Evolutionary conservation across 2,113 vertebrate species (phyloP), one percentile per base, ranked within the genome.

Genomic region (Thryonomys swinderianus): DNA sequence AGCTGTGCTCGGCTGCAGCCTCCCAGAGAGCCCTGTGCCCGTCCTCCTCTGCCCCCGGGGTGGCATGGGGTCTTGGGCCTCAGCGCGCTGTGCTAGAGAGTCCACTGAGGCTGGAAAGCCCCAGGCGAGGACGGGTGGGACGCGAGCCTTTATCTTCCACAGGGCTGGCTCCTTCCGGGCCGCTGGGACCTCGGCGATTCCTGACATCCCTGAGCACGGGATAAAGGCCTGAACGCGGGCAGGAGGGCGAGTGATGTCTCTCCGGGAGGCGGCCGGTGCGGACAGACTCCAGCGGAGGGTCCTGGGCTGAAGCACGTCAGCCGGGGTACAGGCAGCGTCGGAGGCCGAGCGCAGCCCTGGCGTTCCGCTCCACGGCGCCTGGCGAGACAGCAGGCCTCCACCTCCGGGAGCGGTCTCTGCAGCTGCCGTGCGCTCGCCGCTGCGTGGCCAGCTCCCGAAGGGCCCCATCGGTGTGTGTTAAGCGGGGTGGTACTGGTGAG

Each of bases 401-500:
- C 12, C 13, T 7, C 76, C 4, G 2, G 53, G 78, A 42, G 51
- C 10, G 32, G 51, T 14, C 16, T 67, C 32, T 11, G 66, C 17
- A 8, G 48, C 7, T 80, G 45, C 21, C 13, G 21, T 27, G 25
- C 37, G 17, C 32, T 82, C 21, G 17, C 13, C 14, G 6, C 27
- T n/a, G 18, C n/a, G n/a, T n/a, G n/a, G 16, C 57, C 37, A 40
- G 80, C 64, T n/a, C 21, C 11, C 14, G 1, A 25, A 57, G 86
- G 13, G 87, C 91, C 57, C 66, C 59, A 66, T 55, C 67, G 73
- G 59, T 8, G 21, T n/a, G 17, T 93, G 93, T 89, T 48, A 90
- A 95, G 88, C 79, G 93, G 78, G 96, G 84, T 57, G 27, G 88
- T 96, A 96, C 59, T 74, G 88, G 78, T 57, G 55, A 74, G 90